A percentile compares a stretch with the other conserved stretches of the same genome.
These are phyloP conservation scores for Caenorhabditis angaria DNA, from an alignment of 2,888 invertebrate species.

Conservation along the genomic window DNA sequence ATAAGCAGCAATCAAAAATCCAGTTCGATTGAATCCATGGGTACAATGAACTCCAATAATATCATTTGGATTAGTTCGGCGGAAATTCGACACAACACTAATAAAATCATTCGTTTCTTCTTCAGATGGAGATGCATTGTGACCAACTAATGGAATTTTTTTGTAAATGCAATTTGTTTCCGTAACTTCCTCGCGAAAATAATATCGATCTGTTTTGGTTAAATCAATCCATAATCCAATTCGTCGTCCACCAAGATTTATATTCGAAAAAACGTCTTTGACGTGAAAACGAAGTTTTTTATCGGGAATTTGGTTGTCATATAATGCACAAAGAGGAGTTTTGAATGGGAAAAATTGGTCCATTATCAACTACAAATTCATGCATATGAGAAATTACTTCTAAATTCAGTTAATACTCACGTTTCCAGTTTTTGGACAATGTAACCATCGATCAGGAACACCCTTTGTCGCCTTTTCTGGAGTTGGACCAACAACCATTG, in stretches of 20 bases:
- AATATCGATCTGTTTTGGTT: slow-evolving; percentile 93
- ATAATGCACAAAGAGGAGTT: slow-evolving; percentile 86
- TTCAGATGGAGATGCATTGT: slow-evolving; percentile 87
- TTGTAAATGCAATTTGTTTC: slow-evolving; percentile 77
- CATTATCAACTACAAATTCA: slow-evolving; percentile 72
- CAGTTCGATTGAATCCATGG: slow-evolving; percentile 97
- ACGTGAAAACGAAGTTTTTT: slow-evolving; percentile 83
- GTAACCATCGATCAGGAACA: slow-evolving; percentile 74
- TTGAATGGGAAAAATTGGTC: slow-evolving; percentile 92
- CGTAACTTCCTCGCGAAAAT: slow-evolving; percentile 81
- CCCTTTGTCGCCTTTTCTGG: slow-evolving; percentile 57
- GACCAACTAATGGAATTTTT: slow-evolving; percentile 78
- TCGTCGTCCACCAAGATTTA: slow-evolving; percentile 75
- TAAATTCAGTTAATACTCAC: slow-evolving; percentile 54
- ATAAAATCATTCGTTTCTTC: slow-evolving; percentile 89
- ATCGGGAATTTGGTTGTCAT: slow-evolving; percentile 85
- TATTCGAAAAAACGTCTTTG: slow-evolving; percentile 81
- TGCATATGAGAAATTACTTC: too few relatives aligned
- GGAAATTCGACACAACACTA: slow-evolving; percentile 82
- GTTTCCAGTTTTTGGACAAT: slow-evolving; percentile 75
- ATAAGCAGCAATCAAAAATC: slow-evolving; percentile 90
- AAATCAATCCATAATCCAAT: slow-evolving; percentile 95
- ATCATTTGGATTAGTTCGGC: slow-evolving; percentile 54
- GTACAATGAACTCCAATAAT: slow-evolving; percentile 87
- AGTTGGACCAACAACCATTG: slow-evolving; percentile 51